These are phyloP conservation scores for Scelioninae gen. 2 DNA, from an alignment of 2,888 invertebrate species.

Conservation along the genomic window DNA sequence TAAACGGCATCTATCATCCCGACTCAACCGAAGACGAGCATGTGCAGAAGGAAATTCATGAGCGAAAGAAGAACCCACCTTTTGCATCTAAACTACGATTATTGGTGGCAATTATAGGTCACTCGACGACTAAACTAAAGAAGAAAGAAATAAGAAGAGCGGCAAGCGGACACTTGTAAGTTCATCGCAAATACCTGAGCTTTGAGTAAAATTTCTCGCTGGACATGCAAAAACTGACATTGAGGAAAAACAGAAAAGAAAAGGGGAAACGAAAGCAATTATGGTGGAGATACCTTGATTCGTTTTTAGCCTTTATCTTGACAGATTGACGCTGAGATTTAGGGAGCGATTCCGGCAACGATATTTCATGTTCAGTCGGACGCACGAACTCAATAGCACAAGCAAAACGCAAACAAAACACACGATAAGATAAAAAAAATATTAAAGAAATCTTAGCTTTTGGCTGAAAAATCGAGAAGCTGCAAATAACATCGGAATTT, in stretches of 20 bases:
- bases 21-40: constrained; percentile 43
- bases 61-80: constrained; percentile 35
- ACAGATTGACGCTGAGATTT: constrained; percentile 36
- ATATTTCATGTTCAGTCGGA: constrained; percentile 53
- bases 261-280: constrained; percentile 7
- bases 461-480: constrained; percentile 57
- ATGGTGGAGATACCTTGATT: constrained; percentile 20
- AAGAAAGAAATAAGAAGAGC: constrained; percentile 4
- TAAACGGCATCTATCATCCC: constrained; percentile 43
- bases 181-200: constrained; percentile 12
- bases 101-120: constrained; percentile 19
- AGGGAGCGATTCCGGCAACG: constrained; percentile 31
- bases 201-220: constrained; percentile 22
- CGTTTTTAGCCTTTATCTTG: constrained; percentile 43
- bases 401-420: constrained; percentile 33
- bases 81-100: constrained; percentile 38
- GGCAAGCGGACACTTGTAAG: constrained; percentile 18
- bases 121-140: constrained; percentile 25
- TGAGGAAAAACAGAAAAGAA: constrained; percentile 3
- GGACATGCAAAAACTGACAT: constrained; percentile 6
- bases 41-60: constrained; percentile 19
- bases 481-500: constrained; percentile 53
- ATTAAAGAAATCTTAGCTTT: constrained; percentile 42
- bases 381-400: constrained; percentile 50
- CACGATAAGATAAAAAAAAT: constrained; percentile 22